A percentile compares a stretch with the other conserved stretches of the same genome.
These are phyloP conservation scores for Peromyscus maniculatus DNA, from an alignment of 2,113 vertebrate genomes.

Conservation along the genomic window DNA sequence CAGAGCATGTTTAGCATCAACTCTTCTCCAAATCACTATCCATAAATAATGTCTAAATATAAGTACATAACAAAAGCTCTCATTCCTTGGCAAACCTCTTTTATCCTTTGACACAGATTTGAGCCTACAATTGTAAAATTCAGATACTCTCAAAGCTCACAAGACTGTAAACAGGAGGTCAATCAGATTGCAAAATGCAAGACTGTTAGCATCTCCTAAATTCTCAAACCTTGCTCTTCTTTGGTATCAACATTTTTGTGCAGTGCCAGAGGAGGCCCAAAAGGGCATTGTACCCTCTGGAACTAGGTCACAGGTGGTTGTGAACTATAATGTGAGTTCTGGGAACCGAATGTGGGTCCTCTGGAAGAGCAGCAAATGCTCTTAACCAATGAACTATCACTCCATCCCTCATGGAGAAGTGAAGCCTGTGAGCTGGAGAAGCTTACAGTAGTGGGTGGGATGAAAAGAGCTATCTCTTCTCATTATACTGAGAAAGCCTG, in stretches of 20 bases:
- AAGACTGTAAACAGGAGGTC: background rate
- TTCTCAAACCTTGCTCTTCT: background rate
- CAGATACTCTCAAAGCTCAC: background rate
- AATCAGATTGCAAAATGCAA: background rate
- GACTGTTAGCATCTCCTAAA: background rate
- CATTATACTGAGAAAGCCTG: background rate
- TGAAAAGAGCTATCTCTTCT: background rate
- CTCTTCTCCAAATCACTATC: background rate
- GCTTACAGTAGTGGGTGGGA: background rate
- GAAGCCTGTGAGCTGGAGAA: background rate
- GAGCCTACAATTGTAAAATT: background rate
- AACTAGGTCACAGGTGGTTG: background rate
- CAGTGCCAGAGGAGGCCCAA: no score
- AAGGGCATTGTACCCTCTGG: no score
- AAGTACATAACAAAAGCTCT: background rate
- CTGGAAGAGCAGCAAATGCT: background rate
- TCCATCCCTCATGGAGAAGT: background rate
- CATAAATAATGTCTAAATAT: background rate
- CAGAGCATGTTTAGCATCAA: background rate
- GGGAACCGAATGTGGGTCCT: background rate
- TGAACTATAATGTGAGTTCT: background rate
- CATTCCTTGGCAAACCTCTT: background rate
- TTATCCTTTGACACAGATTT: background rate
- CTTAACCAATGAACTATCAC: background rate
- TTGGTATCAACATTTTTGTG: background rate